Evolutionary conservation across 2,113 vertebrate genomes (phyloP).

Genomic region (Microcebus tavaratra): DNA sequence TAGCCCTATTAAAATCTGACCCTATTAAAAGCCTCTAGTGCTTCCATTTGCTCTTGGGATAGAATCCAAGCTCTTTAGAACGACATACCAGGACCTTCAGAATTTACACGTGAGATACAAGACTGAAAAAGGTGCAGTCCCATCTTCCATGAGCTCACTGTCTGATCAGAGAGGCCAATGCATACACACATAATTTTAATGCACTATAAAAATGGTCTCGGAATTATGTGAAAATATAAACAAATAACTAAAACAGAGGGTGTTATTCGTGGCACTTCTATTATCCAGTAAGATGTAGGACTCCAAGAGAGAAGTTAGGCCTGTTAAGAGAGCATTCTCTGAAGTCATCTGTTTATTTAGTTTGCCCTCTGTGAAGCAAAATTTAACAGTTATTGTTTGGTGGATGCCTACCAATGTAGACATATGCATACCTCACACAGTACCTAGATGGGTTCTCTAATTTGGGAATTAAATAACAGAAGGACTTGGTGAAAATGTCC

Average conservation of each 20-base stretch:
- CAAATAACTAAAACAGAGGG: neutral
- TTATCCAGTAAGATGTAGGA: neutral
- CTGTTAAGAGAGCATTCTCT: neutral
- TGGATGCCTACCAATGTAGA: neutral
- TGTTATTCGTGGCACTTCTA: neutral
- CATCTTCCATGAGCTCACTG: neutral
- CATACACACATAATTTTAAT: neutral
- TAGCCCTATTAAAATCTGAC: constrained; percentile 77
- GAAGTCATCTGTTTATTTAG: neutral
- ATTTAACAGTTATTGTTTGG: neutral
- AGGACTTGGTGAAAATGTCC: neutral
- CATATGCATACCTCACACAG: neutral
- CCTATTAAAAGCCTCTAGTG: constrained; percentile 71
- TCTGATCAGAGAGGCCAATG: constrained; percentile 36
- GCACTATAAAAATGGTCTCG: neutral
- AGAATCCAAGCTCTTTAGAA: constrained; percentile 68
- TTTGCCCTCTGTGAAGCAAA: neutral
- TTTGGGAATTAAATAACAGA: neutral
- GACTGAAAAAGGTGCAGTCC: constrained; percentile 37
- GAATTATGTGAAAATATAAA: neutral
- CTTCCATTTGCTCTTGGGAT: constrained; percentile 75
- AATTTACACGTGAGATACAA: constrained; percentile 57
- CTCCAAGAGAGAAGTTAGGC: neutral
- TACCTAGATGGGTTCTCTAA: neutral
- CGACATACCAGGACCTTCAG: constrained; percentile 14